Evolutionary conservation across 1,140 invertebrate genomes (phyloP), one percentile per base, ranked within the genome.

Genomic region (Sycobia sp.): DNA sequence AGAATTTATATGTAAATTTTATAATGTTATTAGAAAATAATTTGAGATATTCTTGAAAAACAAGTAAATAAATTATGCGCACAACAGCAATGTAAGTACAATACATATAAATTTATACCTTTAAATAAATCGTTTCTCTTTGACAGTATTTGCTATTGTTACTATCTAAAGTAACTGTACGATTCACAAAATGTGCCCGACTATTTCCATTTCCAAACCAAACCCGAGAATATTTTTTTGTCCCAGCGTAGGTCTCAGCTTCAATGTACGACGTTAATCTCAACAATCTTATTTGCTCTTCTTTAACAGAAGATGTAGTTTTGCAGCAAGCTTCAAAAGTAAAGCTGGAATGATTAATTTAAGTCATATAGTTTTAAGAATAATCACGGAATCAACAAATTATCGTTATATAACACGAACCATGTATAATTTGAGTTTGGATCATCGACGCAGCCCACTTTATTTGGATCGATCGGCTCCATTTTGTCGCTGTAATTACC

Each of bases 261-360:
- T 93, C 91, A n/a, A 95, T 89, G 9, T 85, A 85, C 76, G 91
- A 93, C 67, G 88, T 86, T 1, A 94, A 73, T 61, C 78, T 84
- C 14, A 91, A 81, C 34, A 78, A 62, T 77, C 85, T 67, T 67
- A 79, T 70, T 62, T 79, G 67, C 72, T 84, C 76, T 5, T 84
- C 82, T 68, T 86, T 86, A 14, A 85, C 85, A 16, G 88, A 76
- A 1, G 88, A 86, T 66, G 89, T 86, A 50, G 95, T 90, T 65
- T 86, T 87, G 71, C 93, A 95, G 75, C 95, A 97, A 0, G 92
- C 88, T 79, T 91, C 83, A 69, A 96, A 94, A n/a, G 89, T 86
- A 72, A 97, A 95, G 77, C 89, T 90, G 67, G 20, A 84, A 7
- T 2, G 14, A 13, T 23, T 10, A 32, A 39, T 1, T 14, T 5